Percentiles rank a stretch among this genome's conserved stretches.
Conservation (phyloP, 1,140 invertebrate species). For the Papilio polyxenes region DNA sequence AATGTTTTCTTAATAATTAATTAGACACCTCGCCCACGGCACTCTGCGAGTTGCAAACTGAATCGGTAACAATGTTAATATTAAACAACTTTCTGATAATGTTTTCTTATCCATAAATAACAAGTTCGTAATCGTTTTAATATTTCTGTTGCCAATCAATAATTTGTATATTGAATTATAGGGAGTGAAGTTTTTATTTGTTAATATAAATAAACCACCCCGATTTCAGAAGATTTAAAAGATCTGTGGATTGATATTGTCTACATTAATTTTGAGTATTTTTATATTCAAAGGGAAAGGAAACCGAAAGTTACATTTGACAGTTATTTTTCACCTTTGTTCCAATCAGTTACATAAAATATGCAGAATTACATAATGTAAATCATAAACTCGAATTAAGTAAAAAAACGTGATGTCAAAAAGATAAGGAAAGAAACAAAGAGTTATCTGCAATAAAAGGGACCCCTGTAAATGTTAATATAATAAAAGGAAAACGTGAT, state of each 20-base stretch:
- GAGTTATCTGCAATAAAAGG: conserved; percentile 1
- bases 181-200: no score
- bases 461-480: neutral
- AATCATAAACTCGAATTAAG: neutral
- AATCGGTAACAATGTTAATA: neutral
- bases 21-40: neutral
- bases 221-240: no score
- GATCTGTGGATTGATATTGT: no score
- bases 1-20: conserved; percentile 5
- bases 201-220: no score
- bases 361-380: neutral
- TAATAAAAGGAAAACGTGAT: conserved; percentile 1
- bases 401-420: neutral
- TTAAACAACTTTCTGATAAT: neutral
- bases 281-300: no score
- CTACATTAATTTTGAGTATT: no score
- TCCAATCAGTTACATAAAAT: neutral
- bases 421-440: neutral
- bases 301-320: no score
- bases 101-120: neutral
- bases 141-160: no score
- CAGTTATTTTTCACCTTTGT: no score
- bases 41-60: neutral
- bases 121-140: neutral
- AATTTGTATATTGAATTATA: no score